phyloP scores from a whole-genome alignment of 2,113 vertebrate species.

The Hyperoodon ampullatus region DNA sequence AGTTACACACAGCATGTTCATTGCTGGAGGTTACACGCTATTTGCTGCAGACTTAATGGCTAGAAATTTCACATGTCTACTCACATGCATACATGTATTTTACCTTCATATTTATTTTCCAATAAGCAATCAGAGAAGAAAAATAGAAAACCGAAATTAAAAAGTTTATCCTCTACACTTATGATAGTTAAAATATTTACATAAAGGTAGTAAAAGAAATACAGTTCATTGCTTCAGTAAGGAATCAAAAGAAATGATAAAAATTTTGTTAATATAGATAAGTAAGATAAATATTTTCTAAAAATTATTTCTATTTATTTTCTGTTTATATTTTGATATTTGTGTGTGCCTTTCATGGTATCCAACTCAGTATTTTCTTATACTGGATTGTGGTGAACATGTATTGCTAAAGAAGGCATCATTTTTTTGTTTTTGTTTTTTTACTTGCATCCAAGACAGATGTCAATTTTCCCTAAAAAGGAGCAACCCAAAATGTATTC shows the following conservation, averaged over 20 bases:
- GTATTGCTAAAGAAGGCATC: neutral
- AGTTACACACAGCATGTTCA: neutral
- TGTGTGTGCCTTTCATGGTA: neutral
- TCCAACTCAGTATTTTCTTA: neutral
- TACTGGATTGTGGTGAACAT: neutral
- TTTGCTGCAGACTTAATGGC: neutral
- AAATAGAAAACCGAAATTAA: neutral
- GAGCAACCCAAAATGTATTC: neutral
- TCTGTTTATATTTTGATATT: neutral
- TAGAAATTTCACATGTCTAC: neutral
- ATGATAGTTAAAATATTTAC: neutral
- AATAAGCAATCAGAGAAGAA: neutral
- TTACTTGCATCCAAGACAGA: neutral
- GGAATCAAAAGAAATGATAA: neutral
- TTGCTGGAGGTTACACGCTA: neutral
- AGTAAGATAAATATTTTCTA: neutral
- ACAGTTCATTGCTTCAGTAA: neutral
- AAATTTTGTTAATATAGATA: neutral
- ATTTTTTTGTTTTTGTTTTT: neutral
- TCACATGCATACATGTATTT: neutral
- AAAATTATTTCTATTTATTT: neutral
- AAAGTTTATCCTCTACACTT: neutral
- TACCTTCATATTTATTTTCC: neutral
- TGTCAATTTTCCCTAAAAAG: neutral
- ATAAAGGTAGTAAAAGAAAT: neutral